Evolutionary conservation across 2,113 vertebrate species (phyloP).

Genomic region (Phalacrocorax brasilianus): DNA sequence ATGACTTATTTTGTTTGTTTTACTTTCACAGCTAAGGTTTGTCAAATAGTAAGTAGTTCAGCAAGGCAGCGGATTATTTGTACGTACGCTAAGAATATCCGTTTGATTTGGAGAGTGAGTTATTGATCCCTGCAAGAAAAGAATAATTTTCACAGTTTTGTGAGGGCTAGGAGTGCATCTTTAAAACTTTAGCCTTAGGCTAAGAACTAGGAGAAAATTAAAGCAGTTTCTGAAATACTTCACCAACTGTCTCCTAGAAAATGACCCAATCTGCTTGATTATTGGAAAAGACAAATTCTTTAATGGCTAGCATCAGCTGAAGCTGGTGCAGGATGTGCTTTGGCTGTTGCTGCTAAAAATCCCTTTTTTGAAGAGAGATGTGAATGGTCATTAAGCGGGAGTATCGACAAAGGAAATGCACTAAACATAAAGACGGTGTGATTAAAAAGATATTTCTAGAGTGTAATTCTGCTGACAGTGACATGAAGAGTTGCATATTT

Average conservation of each 20-base stretch:
- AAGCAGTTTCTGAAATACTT: conserved; percentile 49
- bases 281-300: conserved; percentile 51
- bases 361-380: neutral
- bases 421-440: neutral
- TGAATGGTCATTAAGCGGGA: conserved; percentile 2
- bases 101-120: conserved; percentile 27
- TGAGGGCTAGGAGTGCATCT: neutral
- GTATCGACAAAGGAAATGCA: neutral
- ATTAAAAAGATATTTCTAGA: conserved; percentile 14
- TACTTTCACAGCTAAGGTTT: neutral
- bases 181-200: conserved; percentile 40
- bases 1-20: conserved; percentile 8
- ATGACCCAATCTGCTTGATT: conserved; percentile 52
- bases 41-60: neutral
- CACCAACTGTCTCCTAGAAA: conserved; percentile 21
- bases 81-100: neutral
- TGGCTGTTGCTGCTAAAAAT: conserved; percentile 29
- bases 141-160: conserved; percentile 22
- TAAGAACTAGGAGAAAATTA: conserved; percentile 49
- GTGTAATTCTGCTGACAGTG: neutral
- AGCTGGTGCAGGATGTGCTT: conserved; percentile 5
- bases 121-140: conserved; percentile 33
- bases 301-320: conserved; percentile 37
- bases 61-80: neutral
- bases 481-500: neutral